A percentile compares a stretch with the other conserved stretches of the same genome.
Conservation (phyloP, 1,140 invertebrate species). For the Nasonia vitripennis region DNA sequence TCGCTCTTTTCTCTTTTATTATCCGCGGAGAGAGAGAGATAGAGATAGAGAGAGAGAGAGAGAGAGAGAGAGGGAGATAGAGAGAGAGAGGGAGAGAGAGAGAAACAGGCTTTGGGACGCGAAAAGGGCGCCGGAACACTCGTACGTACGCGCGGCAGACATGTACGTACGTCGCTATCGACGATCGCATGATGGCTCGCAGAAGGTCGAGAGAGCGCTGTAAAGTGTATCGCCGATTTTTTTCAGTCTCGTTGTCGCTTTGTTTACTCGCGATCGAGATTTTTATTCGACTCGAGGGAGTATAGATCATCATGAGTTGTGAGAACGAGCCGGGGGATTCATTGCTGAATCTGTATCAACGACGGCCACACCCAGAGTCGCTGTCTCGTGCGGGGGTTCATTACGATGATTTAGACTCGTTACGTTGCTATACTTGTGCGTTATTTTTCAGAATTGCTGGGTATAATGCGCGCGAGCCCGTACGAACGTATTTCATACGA, state of each 20-base stretch:
- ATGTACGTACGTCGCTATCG: background rate
- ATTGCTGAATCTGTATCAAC: background rate
- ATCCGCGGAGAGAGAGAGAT: background rate
- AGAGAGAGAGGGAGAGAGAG: background rate
- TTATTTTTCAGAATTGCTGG: conserved; percentile 12
- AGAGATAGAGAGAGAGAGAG: no score
- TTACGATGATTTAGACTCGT: conserved; percentile 33
- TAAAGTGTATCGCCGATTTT: background rate
- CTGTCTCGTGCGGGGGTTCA: conserved; percentile 10
- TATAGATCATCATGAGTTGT: background rate
- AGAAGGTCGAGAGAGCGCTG: background rate
- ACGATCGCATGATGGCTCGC: background rate
- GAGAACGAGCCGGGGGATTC: background rate
- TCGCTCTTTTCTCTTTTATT: background rate
- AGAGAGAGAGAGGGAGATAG: no score
- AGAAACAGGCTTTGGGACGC: conserved; percentile 35
- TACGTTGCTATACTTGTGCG: background rate
- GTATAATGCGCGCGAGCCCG: background rate
- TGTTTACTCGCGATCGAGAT: background rate
- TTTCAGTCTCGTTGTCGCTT: background rate
- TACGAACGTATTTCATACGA: conserved; percentile 15
- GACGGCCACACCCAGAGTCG: background rate
- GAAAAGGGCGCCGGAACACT: conserved; percentile 23
- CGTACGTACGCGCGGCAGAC: background rate
- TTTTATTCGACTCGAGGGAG: background rate